phyloP scores from a whole-genome alignment of 2,113 vertebrate genomes.

The Phasianus colchicus region DNA sequence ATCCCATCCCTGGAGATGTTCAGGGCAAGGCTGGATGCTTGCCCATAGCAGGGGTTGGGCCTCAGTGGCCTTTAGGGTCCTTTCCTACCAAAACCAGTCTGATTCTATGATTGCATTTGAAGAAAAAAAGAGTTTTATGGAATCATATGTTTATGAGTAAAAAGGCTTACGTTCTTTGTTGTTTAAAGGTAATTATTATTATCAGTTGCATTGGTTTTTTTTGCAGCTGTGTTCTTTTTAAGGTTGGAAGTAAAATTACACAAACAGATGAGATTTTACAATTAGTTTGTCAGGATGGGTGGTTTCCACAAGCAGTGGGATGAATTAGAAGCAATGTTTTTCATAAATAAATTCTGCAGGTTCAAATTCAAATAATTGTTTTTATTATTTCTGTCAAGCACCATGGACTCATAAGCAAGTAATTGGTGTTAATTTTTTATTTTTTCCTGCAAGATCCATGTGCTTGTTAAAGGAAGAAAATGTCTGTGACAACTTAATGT shows the following conservation, averaged over 20 bases:
- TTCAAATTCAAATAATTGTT: neutral
- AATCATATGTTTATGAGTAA: neutral
- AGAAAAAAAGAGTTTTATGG: neutral
- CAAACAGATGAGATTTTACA: neutral
- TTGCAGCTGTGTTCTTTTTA: neutral
- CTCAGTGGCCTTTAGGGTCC: neutral
- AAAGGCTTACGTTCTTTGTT: constrained; percentile 24
- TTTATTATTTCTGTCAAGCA: neutral
- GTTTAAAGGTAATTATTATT: constrained; percentile 51
- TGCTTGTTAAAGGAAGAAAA: neutral
- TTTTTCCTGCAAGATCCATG: neutral
- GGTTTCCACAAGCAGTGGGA: neutral
- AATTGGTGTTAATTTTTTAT: neutral
- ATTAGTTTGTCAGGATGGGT: neutral
- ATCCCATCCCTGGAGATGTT: no score
- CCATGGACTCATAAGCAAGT: neutral
- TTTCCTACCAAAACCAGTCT: neutral
- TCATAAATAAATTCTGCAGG: neutral
- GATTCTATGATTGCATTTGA: neutral
- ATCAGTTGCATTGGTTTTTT: neutral
- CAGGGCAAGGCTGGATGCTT: no score
- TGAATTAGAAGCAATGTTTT: neutral
- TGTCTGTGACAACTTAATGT: neutral
- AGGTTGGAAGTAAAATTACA: constrained; percentile 12
- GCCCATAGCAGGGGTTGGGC: neutral